Base-by-base conservation (phyloP, 2,888 invertebrate species). In the Emmelina monodactyla region DNA sequence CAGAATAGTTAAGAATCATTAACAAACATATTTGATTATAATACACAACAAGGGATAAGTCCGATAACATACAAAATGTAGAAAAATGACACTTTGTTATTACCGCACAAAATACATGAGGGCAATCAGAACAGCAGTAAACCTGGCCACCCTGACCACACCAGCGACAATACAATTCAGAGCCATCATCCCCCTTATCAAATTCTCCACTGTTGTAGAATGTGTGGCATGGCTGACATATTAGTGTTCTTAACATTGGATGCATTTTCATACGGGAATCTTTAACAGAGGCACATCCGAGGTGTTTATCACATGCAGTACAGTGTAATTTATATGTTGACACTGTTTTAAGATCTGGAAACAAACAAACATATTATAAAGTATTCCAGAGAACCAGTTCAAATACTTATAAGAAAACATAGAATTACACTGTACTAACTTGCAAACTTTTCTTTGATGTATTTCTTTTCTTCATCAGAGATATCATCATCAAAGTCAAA, bases 131-230 rank as follows among this genome's bases (percentile, higher is more conserved):
- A 53, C 91, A 91, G 55, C 91, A 91, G 52, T 89, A 87, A 1
- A 91, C 88, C 63, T 88, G 87, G 3, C 88, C 88, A 3, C 85
- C 91, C 60, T 91, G 90, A 0, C 91, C 91, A 54, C 91, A 91
- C 91, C 91, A 91, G 32, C 91, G 83, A 49, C 91, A 91, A 53
- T 91, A 91, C 41, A 91, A 67, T 58, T 91, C 91, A 11, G 90
- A 91, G 14, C 89, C 89, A 69, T 91, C 91, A 59, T 91, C 90
- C 33, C 91, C 91, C 66, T 89, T 89, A 39, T 88, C 89, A 61
- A 91, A 91, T 49, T 88, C 89, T 3, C 91, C 91, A 58, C 89
- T 89, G 34, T 88, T 88, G 55, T 91, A 91, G 58, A 91, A 91
- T 25, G 87, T 85, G 47, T 86, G 86, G 59, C 91, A 91, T 31